Evolutionary conservation across 1,140 invertebrate genomes (phyloP).

Genomic region (Drusus annulatus): DNA sequence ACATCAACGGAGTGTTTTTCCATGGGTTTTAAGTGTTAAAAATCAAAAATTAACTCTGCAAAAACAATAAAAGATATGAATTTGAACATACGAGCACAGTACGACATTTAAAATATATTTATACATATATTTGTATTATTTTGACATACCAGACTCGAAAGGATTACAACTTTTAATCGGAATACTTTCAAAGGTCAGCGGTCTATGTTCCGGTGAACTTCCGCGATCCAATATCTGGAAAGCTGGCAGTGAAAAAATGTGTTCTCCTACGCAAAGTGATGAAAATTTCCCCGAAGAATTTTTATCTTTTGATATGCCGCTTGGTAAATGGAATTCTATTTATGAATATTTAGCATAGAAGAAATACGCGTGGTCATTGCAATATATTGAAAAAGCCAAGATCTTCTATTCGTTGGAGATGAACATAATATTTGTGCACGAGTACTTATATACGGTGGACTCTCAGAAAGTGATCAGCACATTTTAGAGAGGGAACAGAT

Average conservation of each 20-base stretch:
- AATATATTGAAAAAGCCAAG: slow-evolving; percentile 33
- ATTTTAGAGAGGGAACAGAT: too few species aligned
- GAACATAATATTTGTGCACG: too few species aligned
- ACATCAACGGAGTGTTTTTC: too few species aligned
- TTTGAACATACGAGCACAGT: too few species aligned
- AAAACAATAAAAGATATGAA: too few species aligned
- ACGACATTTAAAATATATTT: too few species aligned
- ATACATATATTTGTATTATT: too few species aligned
- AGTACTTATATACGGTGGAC: too few species aligned
- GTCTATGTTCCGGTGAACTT: slow-evolving; percentile 19
- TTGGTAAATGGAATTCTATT: slow-evolving; percentile 44
- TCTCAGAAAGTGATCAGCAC: too few species aligned
- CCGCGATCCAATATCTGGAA: slow-evolving; percentile 38
- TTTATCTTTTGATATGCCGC: slow-evolving; percentile 41
- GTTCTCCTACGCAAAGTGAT: slow-evolving; percentile 32
- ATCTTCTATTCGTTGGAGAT: not conserved
- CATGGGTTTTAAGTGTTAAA: too few species aligned
- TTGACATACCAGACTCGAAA: too few species aligned
- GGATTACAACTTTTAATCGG: not conserved
- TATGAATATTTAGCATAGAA: slow-evolving; percentile 46
- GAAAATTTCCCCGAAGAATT: slow-evolving; percentile 53
- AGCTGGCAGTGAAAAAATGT: slow-evolving; percentile 48
- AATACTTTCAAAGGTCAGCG: slow-evolving; percentile 36
- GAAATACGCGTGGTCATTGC: slow-evolving; percentile 20
- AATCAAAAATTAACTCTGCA: too few species aligned